These are phyloP conservation scores for Meliscaeva auricollis DNA, from an alignment of 2,888 invertebrate species.

Conservation along the genomic window DNA sequence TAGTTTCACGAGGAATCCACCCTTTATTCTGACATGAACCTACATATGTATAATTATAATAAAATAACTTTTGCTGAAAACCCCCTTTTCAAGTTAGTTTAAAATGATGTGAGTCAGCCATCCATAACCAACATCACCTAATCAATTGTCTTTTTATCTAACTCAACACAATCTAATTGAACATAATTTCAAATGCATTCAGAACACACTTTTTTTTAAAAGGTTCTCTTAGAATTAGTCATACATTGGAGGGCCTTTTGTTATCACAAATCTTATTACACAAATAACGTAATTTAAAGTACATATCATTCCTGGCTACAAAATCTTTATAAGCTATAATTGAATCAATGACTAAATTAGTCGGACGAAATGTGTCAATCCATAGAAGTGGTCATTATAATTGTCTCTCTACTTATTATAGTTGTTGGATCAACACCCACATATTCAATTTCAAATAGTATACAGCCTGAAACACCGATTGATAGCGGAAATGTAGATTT, in stretches of 20 bases:
- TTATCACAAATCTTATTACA: constrained; percentile 3
- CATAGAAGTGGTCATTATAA: background rate
- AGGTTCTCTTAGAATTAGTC: constrained; percentile 1
- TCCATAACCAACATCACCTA: background rate
- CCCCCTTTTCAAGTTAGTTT: background rate
- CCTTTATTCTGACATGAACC: too few species aligned
- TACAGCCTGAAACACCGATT: background rate
- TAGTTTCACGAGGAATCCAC: too few species aligned
- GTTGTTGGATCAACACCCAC: background rate
- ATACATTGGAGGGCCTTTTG: background rate
- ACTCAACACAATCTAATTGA: constrained; percentile 8
- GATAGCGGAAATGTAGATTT: background rate
- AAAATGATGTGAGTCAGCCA: background rate
- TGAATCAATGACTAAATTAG: background rate
- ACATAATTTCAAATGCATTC: constrained; percentile 12
- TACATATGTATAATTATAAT: too few species aligned
- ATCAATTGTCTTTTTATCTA: background rate
- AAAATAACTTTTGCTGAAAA: background rate
- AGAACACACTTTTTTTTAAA: background rate
- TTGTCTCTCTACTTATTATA: background rate
- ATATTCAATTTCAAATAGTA: background rate
- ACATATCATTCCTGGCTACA: background rate
- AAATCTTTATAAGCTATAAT: constrained; percentile 1
- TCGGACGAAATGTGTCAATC: constrained; percentile 2
- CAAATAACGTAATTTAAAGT: background rate